These are phyloP conservation scores for Acleris holmiana DNA, from an alignment of 2,888 invertebrate species.

Conservation along the genomic window DNA sequence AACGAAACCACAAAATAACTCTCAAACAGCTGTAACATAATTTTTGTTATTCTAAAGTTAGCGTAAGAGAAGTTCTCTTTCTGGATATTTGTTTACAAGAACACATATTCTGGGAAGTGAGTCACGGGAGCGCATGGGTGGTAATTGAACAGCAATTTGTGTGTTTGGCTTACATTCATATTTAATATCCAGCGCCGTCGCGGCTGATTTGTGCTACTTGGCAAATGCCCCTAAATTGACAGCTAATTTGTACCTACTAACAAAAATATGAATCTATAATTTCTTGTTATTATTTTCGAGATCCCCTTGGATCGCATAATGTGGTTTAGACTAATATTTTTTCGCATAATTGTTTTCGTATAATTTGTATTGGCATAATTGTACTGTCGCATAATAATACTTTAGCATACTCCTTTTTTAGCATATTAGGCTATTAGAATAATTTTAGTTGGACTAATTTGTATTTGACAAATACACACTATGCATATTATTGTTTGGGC, in stretches of 20 bases:
- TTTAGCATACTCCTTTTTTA: too few relatives aligned
- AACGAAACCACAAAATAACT: slow-evolving; percentile 1
- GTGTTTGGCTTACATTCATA: slow-evolving; percentile 49
- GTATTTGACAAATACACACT: too few relatives aligned
- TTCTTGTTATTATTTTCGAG: too few relatives aligned
- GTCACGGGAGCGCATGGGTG: slow-evolving; percentile 21
- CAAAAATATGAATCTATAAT: too few relatives aligned
- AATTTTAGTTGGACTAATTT: too few relatives aligned
- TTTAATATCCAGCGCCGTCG: slow-evolving; percentile 44
- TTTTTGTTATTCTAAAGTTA: neutral
- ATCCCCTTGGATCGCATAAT: too few relatives aligned
- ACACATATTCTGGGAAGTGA: slow-evolving; percentile 32
- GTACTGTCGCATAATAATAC: too few relatives aligned
- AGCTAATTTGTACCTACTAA: slow-evolving; percentile 3
- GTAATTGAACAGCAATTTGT: slow-evolving; percentile 41
- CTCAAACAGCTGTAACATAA: slow-evolving; percentile 22
- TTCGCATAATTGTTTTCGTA: too few relatives aligned
- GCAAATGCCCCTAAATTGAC: slow-evolving; percentile 46
- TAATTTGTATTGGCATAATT: too few relatives aligned
- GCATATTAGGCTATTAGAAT: too few relatives aligned
- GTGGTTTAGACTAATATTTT: too few relatives aligned
- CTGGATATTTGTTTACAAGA: slow-evolving; percentile 37
- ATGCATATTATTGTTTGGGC: too few relatives aligned
- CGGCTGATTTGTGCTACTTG: slow-evolving; percentile 53
- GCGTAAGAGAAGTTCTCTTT: slow-evolving; percentile 16